Conservation (phyloP, 2,797 vertebrate species). For the Molossus alvarezi region DNA sequence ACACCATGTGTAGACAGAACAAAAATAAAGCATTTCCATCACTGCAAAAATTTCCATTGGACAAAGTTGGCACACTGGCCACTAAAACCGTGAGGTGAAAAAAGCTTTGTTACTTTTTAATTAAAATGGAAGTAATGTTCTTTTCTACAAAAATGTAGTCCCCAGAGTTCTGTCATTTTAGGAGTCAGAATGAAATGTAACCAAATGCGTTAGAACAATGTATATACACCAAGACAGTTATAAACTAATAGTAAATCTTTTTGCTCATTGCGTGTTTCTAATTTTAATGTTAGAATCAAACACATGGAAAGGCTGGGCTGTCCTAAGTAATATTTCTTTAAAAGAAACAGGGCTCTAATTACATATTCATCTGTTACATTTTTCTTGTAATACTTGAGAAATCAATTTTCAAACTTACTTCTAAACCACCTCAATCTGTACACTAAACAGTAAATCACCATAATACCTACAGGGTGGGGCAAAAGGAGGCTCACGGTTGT, state of each 20-base stretch:
- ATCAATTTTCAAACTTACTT: constrained; percentile 36
- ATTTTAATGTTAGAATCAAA: constrained; percentile 47
- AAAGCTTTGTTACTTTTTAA: constrained; percentile 11
- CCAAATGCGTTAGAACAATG: not conserved
- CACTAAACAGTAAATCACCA: not conserved
- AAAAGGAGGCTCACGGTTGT: not conserved
- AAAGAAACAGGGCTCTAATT: constrained; percentile 1
- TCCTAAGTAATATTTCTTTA: constrained; percentile 7
- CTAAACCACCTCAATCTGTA: not conserved
- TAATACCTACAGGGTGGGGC: not conserved
- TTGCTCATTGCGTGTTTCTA: not conserved
- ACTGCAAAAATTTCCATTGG: not conserved
- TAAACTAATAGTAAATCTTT: not conserved
- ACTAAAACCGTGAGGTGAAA: not conserved
- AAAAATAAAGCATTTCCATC: not conserved
- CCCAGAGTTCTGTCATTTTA: not conserved
- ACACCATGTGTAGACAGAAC: not conserved
- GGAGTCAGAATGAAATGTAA: constrained; percentile 28
- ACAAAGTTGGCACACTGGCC: not conserved
- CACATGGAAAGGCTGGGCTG: not conserved
- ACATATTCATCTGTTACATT: not conserved
- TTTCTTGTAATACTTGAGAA: constrained; percentile 61
- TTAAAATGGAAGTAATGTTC: not conserved
- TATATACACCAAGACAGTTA: not conserved
- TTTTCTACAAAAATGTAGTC: constrained; percentile 9